A percentile compares a stretch with the other conserved stretches of the same genome.
phyloP scores from a whole-genome alignment of 2,113 vertebrate genomes.

The Antechinus stuartii region DNA sequence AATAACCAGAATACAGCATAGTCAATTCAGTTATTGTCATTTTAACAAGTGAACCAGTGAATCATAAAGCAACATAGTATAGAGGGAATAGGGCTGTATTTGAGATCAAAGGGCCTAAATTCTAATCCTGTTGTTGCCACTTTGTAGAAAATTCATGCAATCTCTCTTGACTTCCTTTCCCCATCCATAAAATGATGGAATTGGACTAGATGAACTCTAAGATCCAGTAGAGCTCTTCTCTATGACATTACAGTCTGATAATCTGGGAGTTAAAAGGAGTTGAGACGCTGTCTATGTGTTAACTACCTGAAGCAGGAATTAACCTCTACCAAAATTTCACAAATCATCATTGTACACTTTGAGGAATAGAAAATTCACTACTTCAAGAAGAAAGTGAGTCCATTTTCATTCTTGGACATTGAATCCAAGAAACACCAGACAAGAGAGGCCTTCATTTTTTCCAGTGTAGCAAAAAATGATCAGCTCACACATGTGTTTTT shows the following conservation, averaged over 20 bases:
- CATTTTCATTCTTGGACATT: no score
- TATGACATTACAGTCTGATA: background rate
- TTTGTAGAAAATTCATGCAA: background rate
- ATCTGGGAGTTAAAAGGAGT: background rate
- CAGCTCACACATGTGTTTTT: no score
- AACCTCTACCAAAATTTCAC: background rate
- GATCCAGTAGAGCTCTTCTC: background rate
- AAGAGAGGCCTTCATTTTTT: no score
- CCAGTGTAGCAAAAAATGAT: no score
- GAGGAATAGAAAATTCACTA: background rate
- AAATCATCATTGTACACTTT: background rate
- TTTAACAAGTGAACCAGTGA: constrained; percentile 31
- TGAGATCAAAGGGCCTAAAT: background rate
- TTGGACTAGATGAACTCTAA: background rate
- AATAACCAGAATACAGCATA: background rate
- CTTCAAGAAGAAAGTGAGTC: no score
- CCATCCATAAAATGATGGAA: background rate
- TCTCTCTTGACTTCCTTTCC: background rate
- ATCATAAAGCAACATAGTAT: background rate
- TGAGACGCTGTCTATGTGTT: background rate
- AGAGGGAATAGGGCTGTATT: background rate
- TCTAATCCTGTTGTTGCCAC: background rate
- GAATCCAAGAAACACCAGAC: no score
- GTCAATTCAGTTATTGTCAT: constrained; percentile 18
- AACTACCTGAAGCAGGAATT: background rate